phyloP scores from a whole-genome alignment of 2,888 invertebrate genomes.

The Aphodius sticticus region DNA sequence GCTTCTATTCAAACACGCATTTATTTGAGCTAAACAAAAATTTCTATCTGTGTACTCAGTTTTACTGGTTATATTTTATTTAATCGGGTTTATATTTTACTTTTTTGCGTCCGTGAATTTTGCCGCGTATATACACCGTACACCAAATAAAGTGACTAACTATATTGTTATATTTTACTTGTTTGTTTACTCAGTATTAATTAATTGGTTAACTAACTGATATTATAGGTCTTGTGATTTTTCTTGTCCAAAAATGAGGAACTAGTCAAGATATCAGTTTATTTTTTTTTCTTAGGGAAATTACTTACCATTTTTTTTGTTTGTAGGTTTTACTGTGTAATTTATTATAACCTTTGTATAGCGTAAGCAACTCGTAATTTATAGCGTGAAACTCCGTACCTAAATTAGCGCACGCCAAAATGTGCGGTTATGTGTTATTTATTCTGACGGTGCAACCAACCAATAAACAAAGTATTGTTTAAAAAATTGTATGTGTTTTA shows the following conservation, averaged over 20 bases:
- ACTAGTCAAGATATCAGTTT: background rate
- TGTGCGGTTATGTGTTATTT: slow-evolving; percentile 4
- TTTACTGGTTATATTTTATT: too few species aligned
- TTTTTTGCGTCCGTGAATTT: background rate
- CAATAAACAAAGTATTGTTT: background rate
- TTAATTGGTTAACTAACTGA: background rate
- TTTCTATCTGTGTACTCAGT: too few species aligned
- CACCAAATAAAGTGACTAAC: background rate
- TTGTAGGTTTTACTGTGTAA: background rate
- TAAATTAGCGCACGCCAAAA: background rate
- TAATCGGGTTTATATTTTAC: too few species aligned
- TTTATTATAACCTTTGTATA: background rate
- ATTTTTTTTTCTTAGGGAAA: background rate
- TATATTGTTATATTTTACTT: background rate
- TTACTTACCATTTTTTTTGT: background rate
- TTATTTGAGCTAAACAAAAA: too few species aligned
- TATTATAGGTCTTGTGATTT: background rate
- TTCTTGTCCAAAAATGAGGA: background rate
- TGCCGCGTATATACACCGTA: background rate
- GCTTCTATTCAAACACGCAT: too few species aligned
- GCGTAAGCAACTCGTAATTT: slow-evolving; percentile 4
- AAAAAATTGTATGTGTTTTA: background rate
- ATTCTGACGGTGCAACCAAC: background rate
- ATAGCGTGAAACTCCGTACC: background rate
- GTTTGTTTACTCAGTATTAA: background rate